A percentile compares a stretch with the other conserved stretches of the same genome.
Evolutionary conservation across 2,888 invertebrate species (phyloP).

Genomic region (Melieria crassipennis): DNA sequence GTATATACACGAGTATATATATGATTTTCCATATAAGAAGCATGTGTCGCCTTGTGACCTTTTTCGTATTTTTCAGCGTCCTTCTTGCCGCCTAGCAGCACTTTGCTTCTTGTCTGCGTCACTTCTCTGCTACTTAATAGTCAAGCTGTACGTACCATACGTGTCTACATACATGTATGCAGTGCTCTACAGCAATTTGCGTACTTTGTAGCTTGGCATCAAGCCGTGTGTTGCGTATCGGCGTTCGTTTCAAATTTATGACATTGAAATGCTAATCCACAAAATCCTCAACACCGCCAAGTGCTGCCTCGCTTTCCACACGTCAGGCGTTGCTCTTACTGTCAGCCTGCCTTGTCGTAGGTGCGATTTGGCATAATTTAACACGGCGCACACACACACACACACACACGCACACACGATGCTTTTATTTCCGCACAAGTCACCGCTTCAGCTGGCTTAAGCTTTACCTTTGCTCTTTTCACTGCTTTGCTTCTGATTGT

Average conservation of each 20-base stretch:
- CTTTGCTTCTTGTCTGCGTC: background rate
- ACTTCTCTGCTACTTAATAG: background rate
- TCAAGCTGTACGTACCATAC: background rate
- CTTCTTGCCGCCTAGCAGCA: background rate
- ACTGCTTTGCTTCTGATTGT: no score
- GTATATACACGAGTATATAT: background rate
- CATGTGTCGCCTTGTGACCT: no score
- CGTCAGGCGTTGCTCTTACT: background rate
- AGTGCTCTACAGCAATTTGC: background rate
- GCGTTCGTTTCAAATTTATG: background rate
- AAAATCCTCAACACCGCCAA: background rate
- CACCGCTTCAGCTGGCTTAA: no score
- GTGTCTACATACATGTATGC: no score
- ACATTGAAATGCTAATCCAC: constrained; percentile 19
- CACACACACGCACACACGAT: no score
- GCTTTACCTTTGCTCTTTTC: no score
- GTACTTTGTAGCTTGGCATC: background rate
- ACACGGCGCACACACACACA: no score
- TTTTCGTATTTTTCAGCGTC: no score
- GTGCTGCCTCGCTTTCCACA: background rate
- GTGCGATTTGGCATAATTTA: no score
- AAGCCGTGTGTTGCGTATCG: background rate
- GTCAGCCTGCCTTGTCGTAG: background rate
- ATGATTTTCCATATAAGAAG: no score
- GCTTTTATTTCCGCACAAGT: no score